Evolutionary conservation across 2,797 vertebrate species (phyloP), one percentile per base, ranked within the genome.

Genomic region (Centropyge bicolor): DNA sequence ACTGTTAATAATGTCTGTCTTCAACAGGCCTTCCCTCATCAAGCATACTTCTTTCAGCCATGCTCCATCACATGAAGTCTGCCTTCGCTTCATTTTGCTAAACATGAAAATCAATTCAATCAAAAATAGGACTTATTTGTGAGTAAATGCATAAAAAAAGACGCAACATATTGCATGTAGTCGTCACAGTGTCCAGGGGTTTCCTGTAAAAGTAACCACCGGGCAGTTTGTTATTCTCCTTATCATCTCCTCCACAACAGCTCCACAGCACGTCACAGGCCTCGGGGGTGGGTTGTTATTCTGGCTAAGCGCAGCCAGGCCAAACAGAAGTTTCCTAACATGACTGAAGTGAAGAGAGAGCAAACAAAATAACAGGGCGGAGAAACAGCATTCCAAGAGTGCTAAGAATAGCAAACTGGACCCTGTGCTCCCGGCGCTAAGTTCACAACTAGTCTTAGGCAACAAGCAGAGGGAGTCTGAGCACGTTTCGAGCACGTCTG

Each of bases 361-460:
- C 88, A 92, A 93, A 93, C 93, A 93, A 92, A 93, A 94, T 88
- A 92, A 93, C 89, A 91, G 92, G 90, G 92, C 85, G 90, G 94
- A 92, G 92, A 89, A 90, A 92, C 91, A 75, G 91, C 94, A 95
- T 95, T 95, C 95, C 94, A 90, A 70, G 82, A 91, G 93, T 59
- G 86, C 94, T 94, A 95, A 95, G 92, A 95, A 95, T 95, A 95
- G 92, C 93, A 74, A 78, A 89, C 83, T 93, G 93, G 91, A 93
- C 91, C 88, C 79, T 91, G 83, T 75, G 90, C 90, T 91, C 88
- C 62, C 71, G 11, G 86, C 84, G 38, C 91, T 80, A 92, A 90
- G 92, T 92, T 88, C 93, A 92, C 81, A 87, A 77, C 88, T 79
- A 60, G 85, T 88, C 74, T 90, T 81, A 77, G 87, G 88, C 91